Evolutionary conservation across 2,797 vertebrate genomes (phyloP).

Genomic region (Falco berigora): DNA sequence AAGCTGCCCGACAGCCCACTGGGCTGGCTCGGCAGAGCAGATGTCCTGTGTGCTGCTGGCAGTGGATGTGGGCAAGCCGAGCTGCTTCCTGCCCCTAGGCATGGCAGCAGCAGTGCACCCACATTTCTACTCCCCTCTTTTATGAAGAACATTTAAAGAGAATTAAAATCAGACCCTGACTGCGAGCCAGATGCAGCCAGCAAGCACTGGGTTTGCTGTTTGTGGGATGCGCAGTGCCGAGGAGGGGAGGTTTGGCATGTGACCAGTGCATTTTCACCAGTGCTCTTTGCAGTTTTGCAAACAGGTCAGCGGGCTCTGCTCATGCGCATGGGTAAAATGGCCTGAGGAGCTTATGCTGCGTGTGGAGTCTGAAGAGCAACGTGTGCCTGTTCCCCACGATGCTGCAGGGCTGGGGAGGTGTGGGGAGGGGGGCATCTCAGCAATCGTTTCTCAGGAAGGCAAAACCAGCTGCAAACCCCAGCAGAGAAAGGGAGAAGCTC

Average conservation of each 20-base stretch:
- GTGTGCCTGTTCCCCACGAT: neutral
- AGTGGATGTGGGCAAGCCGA: neutral
- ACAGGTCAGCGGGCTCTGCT: neutral
- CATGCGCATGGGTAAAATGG: accelerated
- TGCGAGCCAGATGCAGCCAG: neutral
- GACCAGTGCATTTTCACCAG: neutral
- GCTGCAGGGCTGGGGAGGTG: neutral
- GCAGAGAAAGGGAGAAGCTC: neutral
- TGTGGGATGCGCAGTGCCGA: neutral
- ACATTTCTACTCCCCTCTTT: neutral
- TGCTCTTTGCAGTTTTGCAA: neutral
- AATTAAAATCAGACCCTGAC: neutral
- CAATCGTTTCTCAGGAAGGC: neutral
- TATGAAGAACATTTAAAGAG: neutral
- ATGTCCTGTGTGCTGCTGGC: neutral
- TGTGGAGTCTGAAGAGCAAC: neutral
- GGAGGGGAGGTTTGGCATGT: neutral
- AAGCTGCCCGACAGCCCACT: neutral
- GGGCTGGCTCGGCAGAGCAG: neutral
- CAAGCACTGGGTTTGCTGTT: neutral
- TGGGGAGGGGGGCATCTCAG: neutral
- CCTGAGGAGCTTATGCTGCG: neutral
- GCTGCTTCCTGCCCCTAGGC: neutral
- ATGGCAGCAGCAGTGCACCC: neutral
- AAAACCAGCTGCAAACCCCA: neutral